Evolutionary conservation across 2,797 vertebrate species (phyloP).

Genomic region (Sciurus vulgaris): DNA sequence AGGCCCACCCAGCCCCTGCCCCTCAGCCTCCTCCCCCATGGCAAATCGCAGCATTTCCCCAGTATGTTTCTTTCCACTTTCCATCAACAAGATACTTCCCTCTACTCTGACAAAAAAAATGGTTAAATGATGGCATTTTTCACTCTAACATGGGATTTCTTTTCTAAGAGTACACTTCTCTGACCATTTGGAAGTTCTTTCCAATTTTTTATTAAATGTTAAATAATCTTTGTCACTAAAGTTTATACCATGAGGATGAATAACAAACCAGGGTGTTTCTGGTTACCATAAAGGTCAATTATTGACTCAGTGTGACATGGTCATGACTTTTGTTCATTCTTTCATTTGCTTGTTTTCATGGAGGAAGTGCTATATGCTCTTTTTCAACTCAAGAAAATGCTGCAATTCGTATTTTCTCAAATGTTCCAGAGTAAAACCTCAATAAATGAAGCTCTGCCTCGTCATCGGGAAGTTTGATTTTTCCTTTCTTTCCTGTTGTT

Average conservation of each 20-base stretch:
- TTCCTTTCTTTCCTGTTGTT: conserved; percentile 16
- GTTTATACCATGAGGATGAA: background rate
- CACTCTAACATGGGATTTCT: background rate
- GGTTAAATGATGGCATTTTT: background rate
- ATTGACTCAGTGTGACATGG: background rate
- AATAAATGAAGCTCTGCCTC: background rate
- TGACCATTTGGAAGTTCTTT: background rate
- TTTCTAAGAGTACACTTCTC: background rate
- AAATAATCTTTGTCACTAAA: conserved; percentile 6
- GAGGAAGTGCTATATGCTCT: background rate
- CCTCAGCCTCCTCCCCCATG: background rate
- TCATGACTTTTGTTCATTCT: background rate
- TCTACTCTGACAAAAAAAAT: background rate
- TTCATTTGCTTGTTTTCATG: background rate
- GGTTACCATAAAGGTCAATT: background rate
- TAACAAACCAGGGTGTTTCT: background rate
- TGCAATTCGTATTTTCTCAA: background rate
- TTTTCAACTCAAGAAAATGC: conserved; percentile 30
- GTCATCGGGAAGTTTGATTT: background rate
- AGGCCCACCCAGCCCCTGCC: background rate
- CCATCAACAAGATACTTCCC: background rate
- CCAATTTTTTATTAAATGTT: background rate
- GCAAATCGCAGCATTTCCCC: background rate
- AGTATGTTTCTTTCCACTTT: background rate
- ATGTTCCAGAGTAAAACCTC: background rate